These are phyloP conservation scores for Premnoplex brunnescens DNA, from an alignment of 2,797 vertebrate species.

Conservation along the genomic window DNA sequence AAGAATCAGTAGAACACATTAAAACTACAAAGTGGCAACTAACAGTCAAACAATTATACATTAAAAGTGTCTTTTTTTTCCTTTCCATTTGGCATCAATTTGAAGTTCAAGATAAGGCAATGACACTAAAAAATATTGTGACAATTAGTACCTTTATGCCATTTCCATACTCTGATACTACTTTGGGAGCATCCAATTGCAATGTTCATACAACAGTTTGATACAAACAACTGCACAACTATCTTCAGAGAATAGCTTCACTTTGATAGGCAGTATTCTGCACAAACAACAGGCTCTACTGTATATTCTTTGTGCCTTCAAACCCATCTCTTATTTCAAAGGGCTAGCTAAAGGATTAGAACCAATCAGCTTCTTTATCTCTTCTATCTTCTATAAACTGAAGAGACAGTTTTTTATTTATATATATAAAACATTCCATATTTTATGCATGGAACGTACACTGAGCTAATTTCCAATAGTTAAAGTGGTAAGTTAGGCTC, in stretches of 20 bases:
- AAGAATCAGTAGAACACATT: slow-evolving; percentile 62
- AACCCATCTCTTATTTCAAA: background rate
- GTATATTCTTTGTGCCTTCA: background rate
- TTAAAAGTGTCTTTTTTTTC: slow-evolving; percentile 2
- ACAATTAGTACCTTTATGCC: slow-evolving; percentile 16
- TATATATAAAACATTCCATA: background rate
- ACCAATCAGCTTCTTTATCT: background rate
- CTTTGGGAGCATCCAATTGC: slow-evolving; percentile 15
- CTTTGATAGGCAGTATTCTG: background rate
- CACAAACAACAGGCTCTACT: background rate
- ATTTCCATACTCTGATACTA: background rate
- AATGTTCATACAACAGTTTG: background rate
- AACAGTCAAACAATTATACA: slow-evolving; percentile 44
- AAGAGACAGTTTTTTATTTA: background rate
- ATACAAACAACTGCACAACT: background rate
- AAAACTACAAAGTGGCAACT: slow-evolving; percentile 66
- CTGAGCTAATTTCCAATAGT: background rate
- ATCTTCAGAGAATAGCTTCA: background rate
- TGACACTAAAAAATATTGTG: slow-evolving; percentile 3
- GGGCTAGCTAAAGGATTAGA: background rate
- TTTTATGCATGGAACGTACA: background rate
- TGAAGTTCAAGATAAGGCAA: slow-evolving; percentile 25
- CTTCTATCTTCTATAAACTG: background rate
- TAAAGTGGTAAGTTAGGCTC: background rate
- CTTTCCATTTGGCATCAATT: slow-evolving; percentile 40